phyloP scores from a whole-genome alignment of 1,140 invertebrate species.

The Druon quercuslanigerum region DNA sequence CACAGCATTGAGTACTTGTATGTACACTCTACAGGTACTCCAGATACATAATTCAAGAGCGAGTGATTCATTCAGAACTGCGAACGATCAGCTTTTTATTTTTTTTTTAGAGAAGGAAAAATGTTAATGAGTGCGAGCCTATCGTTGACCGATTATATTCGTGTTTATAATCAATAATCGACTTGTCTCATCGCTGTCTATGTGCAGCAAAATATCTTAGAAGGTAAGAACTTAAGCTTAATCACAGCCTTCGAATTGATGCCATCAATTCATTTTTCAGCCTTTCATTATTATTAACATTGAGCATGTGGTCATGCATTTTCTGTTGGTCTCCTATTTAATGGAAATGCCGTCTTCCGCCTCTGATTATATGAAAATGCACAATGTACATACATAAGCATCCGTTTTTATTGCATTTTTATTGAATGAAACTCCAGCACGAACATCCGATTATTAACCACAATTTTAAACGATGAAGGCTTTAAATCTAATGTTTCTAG shows the following conservation, averaged over 20 bases:
- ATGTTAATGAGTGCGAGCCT: slow-evolving; percentile 36
- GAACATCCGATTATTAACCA: not conserved
- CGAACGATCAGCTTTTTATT: slow-evolving; percentile 4
- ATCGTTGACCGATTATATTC: not conserved
- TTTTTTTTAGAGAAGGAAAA: slow-evolving; percentile 30
- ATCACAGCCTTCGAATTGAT: slow-evolving; percentile 10
- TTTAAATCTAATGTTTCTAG: no score
- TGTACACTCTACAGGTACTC: slow-evolving; percentile 43
- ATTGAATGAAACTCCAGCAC: not conserved
- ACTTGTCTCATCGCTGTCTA: not conserved
- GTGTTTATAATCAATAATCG: not conserved
- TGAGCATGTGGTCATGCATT: not conserved
- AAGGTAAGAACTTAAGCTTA: slow-evolving; percentile 8
- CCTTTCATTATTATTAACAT: not conserved
- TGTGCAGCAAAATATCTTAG: not conserved
- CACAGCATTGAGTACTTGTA: no score
- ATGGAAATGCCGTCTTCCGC: slow-evolving; percentile 2
- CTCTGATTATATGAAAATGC: slow-evolving; percentile 14
- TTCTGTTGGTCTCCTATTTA: not conserved
- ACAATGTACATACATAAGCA: not conserved
- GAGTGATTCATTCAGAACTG: slow-evolving; percentile 43
- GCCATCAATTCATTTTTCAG: not conserved
- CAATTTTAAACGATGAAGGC: no score
- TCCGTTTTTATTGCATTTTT: not conserved
- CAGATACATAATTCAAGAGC: slow-evolving; percentile 59